A percentile compares a stretch with the other conserved stretches of the same genome.
Evolutionary conservation across 2,113 vertebrate genomes (phyloP).

Genomic region (Tragelaphus buxtoni): DNA sequence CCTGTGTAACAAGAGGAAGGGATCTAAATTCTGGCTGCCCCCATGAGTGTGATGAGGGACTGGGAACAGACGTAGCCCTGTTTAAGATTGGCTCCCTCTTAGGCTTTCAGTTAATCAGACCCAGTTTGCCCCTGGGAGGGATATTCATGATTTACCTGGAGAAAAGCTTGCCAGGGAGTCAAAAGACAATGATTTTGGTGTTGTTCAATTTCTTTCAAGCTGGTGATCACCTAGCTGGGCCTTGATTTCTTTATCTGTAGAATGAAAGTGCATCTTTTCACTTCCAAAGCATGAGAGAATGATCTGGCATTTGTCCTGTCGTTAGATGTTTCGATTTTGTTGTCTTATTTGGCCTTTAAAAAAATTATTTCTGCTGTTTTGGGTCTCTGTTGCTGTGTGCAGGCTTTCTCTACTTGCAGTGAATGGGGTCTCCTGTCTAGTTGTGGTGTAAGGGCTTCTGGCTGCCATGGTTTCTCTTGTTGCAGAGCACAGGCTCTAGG

Average conservation of each 20-base stretch:
- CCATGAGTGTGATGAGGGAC: rapidly evolving
- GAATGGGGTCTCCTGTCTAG: background rate
- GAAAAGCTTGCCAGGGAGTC: background rate
- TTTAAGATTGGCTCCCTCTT: rapidly evolving
- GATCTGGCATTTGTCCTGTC: background rate
- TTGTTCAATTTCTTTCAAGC: background rate
- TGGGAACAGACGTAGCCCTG: rapidly evolving
- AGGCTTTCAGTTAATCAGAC: too few species aligned
- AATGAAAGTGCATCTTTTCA: background rate
- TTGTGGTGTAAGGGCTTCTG: background rate
- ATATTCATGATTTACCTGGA: background rate
- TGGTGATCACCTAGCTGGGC: rapidly evolving
- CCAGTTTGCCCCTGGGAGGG: background rate
- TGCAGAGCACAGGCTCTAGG: background rate
- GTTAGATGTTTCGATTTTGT: background rate
- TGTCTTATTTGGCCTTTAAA: background rate
- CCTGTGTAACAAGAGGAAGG: background rate
- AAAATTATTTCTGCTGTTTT: background rate
- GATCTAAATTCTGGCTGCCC: background rate
- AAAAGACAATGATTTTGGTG: background rate
- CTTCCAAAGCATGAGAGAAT: background rate
- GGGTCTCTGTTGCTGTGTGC: background rate
- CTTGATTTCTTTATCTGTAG: background rate
- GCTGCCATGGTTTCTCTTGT: background rate
- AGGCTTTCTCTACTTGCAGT: background rate